Evolutionary conservation across 2,888 invertebrate genomes (phyloP).

Genomic region (Tinea trinotella): DNA sequence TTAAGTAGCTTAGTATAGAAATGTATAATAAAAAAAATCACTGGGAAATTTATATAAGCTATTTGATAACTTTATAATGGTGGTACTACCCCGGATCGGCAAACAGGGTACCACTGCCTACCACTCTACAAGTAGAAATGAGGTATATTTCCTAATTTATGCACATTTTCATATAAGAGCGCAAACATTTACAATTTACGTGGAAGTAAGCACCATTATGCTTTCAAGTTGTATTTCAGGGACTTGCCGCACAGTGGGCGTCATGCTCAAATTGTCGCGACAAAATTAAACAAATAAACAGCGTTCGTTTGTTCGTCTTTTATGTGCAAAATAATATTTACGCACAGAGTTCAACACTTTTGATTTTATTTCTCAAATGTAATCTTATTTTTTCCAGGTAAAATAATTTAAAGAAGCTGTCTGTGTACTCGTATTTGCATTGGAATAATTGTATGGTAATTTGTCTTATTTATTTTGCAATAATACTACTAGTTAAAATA

Average conservation of each 20-base stretch:
- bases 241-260: background rate
- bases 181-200: constrained; percentile 14
- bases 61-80: no score
- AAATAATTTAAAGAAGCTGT: background rate
- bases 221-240: constrained; percentile 4
- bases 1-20: no score
- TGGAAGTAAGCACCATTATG: constrained; percentile 4
- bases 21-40: no score
- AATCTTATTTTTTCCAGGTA: background rate
- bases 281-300: constrained; percentile 17
- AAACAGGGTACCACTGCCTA: no score
- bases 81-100: no score
- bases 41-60: no score
- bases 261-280: background rate
- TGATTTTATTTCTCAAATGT: constrained; percentile 5
- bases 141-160: background rate
- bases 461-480: no score
- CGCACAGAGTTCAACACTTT: constrained; percentile 1
- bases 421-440: background rate
- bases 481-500: no score
- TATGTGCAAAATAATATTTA: constrained; percentile 5
- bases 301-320: constrained; percentile 4
- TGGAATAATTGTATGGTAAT: background rate
- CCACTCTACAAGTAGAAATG: no score
- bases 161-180: background rate